Percentiles rank a stretch among this genome's conserved stretches.
phyloP scores from a whole-genome alignment of 2,888 invertebrate species.

The Meandrusa payeni region DNA sequence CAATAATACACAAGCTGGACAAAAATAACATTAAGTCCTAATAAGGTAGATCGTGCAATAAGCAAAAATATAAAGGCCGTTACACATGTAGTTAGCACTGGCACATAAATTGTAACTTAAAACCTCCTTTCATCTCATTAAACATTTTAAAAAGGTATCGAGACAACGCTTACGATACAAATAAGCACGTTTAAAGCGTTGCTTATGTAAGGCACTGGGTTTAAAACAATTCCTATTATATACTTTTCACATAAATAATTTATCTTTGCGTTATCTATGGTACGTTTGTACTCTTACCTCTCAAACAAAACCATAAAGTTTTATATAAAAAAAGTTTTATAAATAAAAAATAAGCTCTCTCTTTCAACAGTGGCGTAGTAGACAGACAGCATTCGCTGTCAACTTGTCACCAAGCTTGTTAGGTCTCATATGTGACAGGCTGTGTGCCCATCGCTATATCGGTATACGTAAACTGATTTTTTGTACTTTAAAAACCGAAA shows the following conservation, averaged over 20 bases:
- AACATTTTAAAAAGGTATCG: conserved; percentile 30
- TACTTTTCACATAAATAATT: conserved; percentile 6
- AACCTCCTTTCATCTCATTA: conserved; percentile 28
- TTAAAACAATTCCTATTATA: conserved; percentile 1
- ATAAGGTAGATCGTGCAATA: conserved; percentile 62
- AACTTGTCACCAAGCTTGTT: too few species aligned
- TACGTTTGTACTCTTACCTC: conserved; percentile 16
- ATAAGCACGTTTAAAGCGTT: conserved; percentile 14
- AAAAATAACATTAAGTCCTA: conserved; percentile 46
- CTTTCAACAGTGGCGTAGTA: too few species aligned
- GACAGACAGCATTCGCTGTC: too few species aligned
- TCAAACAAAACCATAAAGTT: too few species aligned
- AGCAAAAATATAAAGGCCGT: conserved; percentile 47
- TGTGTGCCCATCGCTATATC: too few species aligned
- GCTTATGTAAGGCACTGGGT: conserved; percentile 24
- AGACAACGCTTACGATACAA: conserved; percentile 23
- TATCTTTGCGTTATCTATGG: not conserved
- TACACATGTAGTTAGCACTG: conserved; percentile 37
- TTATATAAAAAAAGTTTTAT: not conserved
- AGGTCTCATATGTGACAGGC: too few species aligned
- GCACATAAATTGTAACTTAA: conserved; percentile 40
- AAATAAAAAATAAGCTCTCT: too few species aligned
- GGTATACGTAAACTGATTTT: too few species aligned
- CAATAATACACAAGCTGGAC: conserved; percentile 59
- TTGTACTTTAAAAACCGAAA: too few species aligned